Conservation (phyloP, 2,113 vertebrate genomes). For the Octodon degus region DNA sequence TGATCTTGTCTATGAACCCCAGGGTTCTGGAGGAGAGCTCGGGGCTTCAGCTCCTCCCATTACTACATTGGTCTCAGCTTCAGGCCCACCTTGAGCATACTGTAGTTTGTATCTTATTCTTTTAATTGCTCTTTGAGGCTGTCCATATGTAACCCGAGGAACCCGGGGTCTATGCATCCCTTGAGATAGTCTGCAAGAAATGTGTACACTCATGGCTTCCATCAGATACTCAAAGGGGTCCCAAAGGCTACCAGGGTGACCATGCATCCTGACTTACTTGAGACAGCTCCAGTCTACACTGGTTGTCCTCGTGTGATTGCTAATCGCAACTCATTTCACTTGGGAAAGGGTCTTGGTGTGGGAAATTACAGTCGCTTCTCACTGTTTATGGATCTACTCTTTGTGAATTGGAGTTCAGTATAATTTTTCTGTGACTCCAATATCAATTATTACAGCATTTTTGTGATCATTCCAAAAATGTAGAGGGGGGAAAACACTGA, state of each 20-base stretch:
- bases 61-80: background rate
- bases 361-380: background rate
- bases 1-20: background rate
- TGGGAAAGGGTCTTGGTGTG: background rate
- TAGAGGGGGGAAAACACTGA: background rate
- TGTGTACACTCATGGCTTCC: background rate
- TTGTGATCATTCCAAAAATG: background rate
- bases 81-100: background rate
- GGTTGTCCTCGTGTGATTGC: background rate
- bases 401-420: background rate
- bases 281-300: background rate
- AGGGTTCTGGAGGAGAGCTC: background rate
- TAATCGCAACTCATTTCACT: background rate
- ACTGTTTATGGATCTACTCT: background rate
- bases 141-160: conserved; percentile 21
- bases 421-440: background rate
- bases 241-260: conserved; percentile 3
- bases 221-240: conserved; percentile 15
- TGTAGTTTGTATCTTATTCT: conserved; percentile 19
- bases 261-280: background rate
- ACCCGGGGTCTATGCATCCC: background rate
- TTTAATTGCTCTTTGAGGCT: conserved; percentile 53
- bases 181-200: conserved; percentile 52
- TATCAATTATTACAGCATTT: background rate
- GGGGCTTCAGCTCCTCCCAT: background rate